Evolutionary conservation across 2,797 vertebrate genomes (phyloP).

Genomic region (Crocidura indochinensis): DNA sequence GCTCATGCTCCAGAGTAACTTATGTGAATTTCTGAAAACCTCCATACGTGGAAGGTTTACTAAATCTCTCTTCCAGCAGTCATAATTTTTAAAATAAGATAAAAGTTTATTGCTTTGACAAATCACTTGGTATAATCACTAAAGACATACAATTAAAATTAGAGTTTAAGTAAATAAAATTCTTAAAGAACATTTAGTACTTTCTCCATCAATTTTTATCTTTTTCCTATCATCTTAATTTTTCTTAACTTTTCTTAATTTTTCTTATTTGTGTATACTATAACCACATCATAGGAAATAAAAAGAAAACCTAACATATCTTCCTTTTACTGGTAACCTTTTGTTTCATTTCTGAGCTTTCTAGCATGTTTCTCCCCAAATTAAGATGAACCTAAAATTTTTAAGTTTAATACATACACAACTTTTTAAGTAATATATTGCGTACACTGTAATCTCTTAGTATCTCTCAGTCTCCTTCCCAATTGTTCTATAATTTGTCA

Average conservation of each 20-base stretch:
- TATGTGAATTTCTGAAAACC: slow-evolving; percentile 38
- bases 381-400: slow-evolving; percentile 7
- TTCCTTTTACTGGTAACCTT: slow-evolving; percentile 37
- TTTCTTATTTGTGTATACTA: slow-evolving; percentile 59
- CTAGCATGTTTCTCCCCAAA: slow-evolving; percentile 1
- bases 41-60: neutral
- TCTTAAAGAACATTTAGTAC: slow-evolving; percentile 32
- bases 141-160: slow-evolving; percentile 36
- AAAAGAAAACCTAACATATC: slow-evolving; percentile 38
- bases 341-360: slow-evolving; percentile 43
- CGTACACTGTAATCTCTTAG: neutral
- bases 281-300: slow-evolving; percentile 21
- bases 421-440: slow-evolving; percentile 39
- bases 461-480: neutral
- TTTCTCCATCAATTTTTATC: slow-evolving; percentile 28
- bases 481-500: slow-evolving; percentile 6
- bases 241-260: slow-evolving; percentile 8
- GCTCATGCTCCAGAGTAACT: neutral
- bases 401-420: neutral
- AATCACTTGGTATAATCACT: slow-evolving; percentile 37
- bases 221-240: neutral
- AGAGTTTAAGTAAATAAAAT: slow-evolving; percentile 58
- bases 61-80: slow-evolving; percentile 42
- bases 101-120: slow-evolving; percentile 64
- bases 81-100: slow-evolving; percentile 48